Base-by-base conservation (phyloP, 1,140 invertebrate species). In the Pogonomyrmex barbatus region DNA sequence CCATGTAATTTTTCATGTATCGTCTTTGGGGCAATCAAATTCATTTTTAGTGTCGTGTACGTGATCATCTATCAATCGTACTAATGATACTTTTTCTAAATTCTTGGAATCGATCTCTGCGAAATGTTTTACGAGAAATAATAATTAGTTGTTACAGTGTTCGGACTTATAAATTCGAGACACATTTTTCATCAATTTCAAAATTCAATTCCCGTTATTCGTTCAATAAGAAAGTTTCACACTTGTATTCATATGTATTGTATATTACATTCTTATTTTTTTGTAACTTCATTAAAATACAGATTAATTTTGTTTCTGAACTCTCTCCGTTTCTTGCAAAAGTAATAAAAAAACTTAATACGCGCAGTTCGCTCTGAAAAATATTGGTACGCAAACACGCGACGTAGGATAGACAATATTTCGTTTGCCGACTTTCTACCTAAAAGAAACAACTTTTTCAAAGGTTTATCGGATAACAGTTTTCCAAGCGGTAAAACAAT, bases 361-460 rank as follows among this genome's bases (percentile, higher is more conserved):
- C 9, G 24, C 73, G 24, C 73, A 60, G 33, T 79, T 82, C 39
- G 30, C 30, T 73, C 6, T 82, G 39, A 30, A 71, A 82, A 82
- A 82, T 82, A 82, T 60, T 60, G 67, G 3, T 45, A 60, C 65
- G 67, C 78, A 71, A 58, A 60, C 30, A 60, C 30, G 42, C 52
- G 50, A 24, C n/a, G 45, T 4, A 79, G 39, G 39, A 50, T 58
- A 62, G 52, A 73, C 30, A 82, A 71, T 70, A 71, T 82, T 82
- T 82, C 30, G 65, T 71, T 81, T 81, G 39, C 14, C 47, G 47
- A 68, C n/a, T 68, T n/a, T 68, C 12, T 4, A 24, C 5, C 39
- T 81, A 58, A 24, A 56, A 45, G 79, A 71, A 82, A 71, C 17
- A 70, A 58, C 17, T 82, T 82, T 73, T 73, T 82, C 10, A 4